Evolutionary conservation across 2,797 vertebrate genomes (phyloP), one percentile per base, ranked within the genome.

Genomic region (Remorina albescens): DNA sequence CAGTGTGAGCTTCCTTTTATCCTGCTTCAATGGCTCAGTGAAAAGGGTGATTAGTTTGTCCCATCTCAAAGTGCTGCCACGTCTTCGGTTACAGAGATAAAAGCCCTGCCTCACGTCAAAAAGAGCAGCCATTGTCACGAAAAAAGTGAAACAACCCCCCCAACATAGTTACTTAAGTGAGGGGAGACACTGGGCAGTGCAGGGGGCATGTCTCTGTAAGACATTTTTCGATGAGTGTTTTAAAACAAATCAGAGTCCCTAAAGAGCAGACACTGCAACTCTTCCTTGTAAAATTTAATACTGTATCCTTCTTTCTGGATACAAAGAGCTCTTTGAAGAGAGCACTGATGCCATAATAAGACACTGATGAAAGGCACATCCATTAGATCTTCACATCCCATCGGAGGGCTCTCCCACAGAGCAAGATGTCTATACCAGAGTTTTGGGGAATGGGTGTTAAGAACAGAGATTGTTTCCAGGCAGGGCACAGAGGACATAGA

Each of bases 241-340:
- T 80, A 89, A 94, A 92, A 94, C 89, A 90, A 91, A 81, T 80
- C 82, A 80, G 80, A 59, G 78, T 80, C 50, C 62, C 67, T 53
- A 62, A 70, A 41, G 68, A 74, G 69, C 13, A 76, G 68, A 67
- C 68, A 44, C 63, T n/a, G 72, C 76, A 74, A 80, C 82, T 71
- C 74, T 65, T 71, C 57, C 80, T 69, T 67, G 62, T 79, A 91
- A 91, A 89, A 93, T 86, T 84, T 86, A 92, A 91, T 84, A 90
- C 76, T 84, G 79, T 83, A 91, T 89, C 87, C 81, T 90, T 91
- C 78, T 80, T 56, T 46, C 12, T 50, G 58, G 72, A 89, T 63
- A 96, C 95, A 96, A 96, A 95, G 93, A 81, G 46, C 71, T 81
- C 92, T 94, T 95, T 96, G 94, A 95, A 89, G 65, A 68, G 74